Percentiles rank a stretch among this genome's conserved stretches.
These are phyloP conservation scores for Acomys russatus DNA, from an alignment of 2,797 vertebrate genomes.

Conservation along the genomic window DNA sequence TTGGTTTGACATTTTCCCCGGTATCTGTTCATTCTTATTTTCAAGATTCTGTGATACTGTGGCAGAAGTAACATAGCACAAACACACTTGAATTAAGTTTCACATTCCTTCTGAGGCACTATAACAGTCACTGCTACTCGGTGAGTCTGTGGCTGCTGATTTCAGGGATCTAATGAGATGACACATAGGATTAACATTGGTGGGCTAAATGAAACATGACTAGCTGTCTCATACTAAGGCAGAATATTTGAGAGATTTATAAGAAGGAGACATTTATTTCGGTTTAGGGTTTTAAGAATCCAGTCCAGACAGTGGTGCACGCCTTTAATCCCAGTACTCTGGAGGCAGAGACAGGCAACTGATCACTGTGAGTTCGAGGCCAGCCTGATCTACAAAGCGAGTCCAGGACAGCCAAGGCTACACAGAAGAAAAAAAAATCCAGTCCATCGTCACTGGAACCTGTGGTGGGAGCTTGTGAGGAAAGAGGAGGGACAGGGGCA, in stretches of 20 bases:
- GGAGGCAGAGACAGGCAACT: too few species aligned
- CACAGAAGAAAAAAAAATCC: not conserved
- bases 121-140: not conserved
- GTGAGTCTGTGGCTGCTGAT: not conserved
- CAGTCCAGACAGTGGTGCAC: too few species aligned
- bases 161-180: constrained; percentile 3
- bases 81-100: constrained; percentile 7
- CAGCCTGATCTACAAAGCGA: too few species aligned
- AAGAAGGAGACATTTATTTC: not conserved
- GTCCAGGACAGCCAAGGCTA: too few species aligned
- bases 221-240: not conserved
- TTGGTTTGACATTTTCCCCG: constrained; percentile 54
- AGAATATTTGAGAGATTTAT: not conserved
- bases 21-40: not conserved
- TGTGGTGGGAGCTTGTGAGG: not conserved
- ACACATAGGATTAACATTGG: constrained; percentile 36
- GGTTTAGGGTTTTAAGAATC: not conserved
- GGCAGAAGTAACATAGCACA: not conserved
- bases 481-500: not conserved
- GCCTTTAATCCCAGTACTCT: too few species aligned
- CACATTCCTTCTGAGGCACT: constrained; percentile 1
- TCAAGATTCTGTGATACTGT: constrained; percentile 15
- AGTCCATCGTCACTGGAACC: not conserved
- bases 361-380: too few species aligned
- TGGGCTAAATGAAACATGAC: constrained; percentile 2